These are phyloP conservation scores for Synanthedon formicaeformis DNA, from an alignment of 2,888 invertebrate species.

Conservation along the genomic window DNA sequence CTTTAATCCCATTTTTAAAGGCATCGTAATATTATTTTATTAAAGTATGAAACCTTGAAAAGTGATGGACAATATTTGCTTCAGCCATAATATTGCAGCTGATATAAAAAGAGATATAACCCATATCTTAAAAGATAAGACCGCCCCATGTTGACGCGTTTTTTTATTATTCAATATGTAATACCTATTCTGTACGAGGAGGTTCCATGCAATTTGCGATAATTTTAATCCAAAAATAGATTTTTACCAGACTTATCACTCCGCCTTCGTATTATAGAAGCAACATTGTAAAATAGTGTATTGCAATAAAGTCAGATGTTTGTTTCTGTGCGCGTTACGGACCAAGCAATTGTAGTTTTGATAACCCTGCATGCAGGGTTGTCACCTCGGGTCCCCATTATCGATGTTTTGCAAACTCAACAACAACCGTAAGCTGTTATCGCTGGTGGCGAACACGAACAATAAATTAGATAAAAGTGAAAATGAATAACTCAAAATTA, in stretches of 20 bases:
- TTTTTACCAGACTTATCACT: too few species aligned
- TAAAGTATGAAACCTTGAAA: neutral
- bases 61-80: neutral
- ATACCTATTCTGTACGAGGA: too few species aligned
- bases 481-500: slow-evolving; percentile 27
- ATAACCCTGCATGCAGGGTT: slow-evolving; percentile 55
- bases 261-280: too few species aligned
- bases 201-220: too few species aligned
- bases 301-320: neutral
- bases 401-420: slow-evolving; percentile 42
- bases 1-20: too few species aligned
- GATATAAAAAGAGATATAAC: too few species aligned
- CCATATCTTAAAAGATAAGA: too few species aligned
- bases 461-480: slow-evolving; percentile 31
- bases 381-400: slow-evolving; percentile 33
- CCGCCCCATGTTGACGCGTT: too few species aligned
- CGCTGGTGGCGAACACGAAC: slow-evolving; percentile 16
- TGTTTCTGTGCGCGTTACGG: slow-evolving; percentile 21
- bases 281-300: neutral
- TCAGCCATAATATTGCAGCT: too few species aligned
- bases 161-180: too few species aligned
- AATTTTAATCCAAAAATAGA: too few species aligned
- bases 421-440: slow-evolving; percentile 14
- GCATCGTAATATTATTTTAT: too few species aligned
- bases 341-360: slow-evolving; percentile 42